Conservation (phyloP, 2,888 invertebrate species). For the Lordiphosa andalusiaca region DNA sequence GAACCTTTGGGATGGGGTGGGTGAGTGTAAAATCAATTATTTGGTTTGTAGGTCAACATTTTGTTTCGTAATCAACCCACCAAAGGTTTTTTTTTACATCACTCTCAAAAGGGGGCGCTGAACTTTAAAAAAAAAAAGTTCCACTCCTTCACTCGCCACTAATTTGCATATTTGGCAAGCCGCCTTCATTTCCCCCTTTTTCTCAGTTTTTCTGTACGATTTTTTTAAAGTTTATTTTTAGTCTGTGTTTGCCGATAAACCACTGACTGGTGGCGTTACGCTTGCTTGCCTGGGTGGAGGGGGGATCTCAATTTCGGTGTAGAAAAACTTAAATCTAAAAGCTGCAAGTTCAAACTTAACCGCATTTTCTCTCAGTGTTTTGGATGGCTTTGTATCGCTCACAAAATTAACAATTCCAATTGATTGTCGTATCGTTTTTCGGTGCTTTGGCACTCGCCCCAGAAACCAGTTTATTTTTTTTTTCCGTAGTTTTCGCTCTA, state of each 20-base stretch:
- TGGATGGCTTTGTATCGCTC: background rate
- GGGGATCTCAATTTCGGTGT: background rate
- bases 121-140: slow-evolving; percentile 4
- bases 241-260: slow-evolving; percentile 3
- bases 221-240: slow-evolving; percentile 8
- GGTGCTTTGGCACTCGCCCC: slow-evolving; percentile 17
- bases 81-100: slow-evolving; percentile 3
- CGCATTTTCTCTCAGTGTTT: background rate
- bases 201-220: slow-evolving; percentile 1
- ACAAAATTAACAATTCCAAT: slow-evolving; percentile 4
- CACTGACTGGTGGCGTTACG: slow-evolving; percentile 4
- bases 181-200: slow-evolving; percentile 1
- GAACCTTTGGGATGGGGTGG: background rate
- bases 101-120: slow-evolving; percentile 4
- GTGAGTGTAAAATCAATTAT: slow-evolving; percentile 13
- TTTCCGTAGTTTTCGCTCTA: background rate
- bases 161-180: slow-evolving; percentile 21
- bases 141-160: slow-evolving; percentile 10
- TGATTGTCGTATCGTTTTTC: background rate
- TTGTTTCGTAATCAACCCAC: background rate
- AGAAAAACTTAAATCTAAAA: too few relatives aligned
- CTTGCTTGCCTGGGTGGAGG: background rate
- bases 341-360: too few relatives aligned
- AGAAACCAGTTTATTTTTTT: slow-evolving; percentile 8
- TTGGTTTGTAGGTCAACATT: slow-evolving; percentile 9